These are phyloP conservation scores for Aviceda subcristata DNA, from an alignment of 2,113 vertebrate species.

Conservation along the genomic window DNA sequence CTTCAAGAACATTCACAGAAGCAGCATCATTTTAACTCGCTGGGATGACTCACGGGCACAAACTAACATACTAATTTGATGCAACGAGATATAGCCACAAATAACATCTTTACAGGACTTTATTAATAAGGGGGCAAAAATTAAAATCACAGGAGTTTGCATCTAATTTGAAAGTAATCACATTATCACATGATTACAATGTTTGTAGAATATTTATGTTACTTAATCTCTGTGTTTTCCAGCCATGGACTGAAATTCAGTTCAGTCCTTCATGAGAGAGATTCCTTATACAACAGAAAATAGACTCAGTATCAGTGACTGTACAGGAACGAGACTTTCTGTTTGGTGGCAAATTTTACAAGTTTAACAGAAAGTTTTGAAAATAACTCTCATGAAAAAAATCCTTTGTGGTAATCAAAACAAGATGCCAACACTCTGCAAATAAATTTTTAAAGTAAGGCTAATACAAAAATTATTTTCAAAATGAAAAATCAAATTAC, in stretches of 20 bases:
- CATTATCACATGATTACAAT: background rate
- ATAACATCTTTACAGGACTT: background rate
- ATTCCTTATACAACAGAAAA: background rate
- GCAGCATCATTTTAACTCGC: background rate
- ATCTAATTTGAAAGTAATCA: background rate
- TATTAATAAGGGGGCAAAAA: background rate
- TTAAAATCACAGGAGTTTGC: background rate
- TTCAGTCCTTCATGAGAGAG: background rate
- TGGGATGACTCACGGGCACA: background rate
- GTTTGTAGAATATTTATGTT: background rate
- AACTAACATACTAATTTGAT: background rate
- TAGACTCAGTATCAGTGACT: background rate
- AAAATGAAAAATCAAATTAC: background rate
- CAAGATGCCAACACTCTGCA: background rate
- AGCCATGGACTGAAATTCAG: background rate
- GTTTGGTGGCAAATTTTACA: background rate
- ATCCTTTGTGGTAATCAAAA: background rate
- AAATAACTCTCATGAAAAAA: background rate
- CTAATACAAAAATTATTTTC: background rate
- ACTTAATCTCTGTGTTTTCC: background rate
- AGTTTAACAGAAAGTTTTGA: background rate
- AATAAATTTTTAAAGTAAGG: background rate
- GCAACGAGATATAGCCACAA: background rate
- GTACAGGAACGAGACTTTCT: background rate
- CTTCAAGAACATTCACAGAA: background rate